These are phyloP conservation scores for Lepidochrysops patricia DNA, from an alignment of 2,888 invertebrate species.

Conservation along the genomic window DNA sequence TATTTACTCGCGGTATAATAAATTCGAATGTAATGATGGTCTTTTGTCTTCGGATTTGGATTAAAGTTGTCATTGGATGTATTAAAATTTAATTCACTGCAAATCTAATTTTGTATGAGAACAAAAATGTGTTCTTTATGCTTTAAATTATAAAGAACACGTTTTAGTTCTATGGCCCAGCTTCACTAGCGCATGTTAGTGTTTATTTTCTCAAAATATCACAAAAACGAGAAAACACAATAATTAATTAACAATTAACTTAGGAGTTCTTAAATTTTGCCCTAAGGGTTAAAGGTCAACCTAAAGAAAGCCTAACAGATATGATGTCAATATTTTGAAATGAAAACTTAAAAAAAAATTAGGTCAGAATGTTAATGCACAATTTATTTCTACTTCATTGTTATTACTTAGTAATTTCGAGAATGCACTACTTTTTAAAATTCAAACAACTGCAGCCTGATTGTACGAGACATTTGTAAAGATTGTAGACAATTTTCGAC, in stretches of 20 bases:
- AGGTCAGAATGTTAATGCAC: neutral
- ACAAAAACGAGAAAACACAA: too few relatives aligned
- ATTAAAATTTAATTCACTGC: neutral
- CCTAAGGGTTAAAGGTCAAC: too few relatives aligned
- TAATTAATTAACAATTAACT: neutral
- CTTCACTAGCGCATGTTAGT: too few relatives aligned
- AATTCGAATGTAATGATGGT: neutral
- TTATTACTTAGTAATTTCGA: neutral
- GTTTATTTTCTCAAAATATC: too few relatives aligned
- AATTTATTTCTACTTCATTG: neutral
- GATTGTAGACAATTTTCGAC: slow-evolving; percentile 32
- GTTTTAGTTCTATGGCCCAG: too few relatives aligned
- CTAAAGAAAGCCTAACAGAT: too few relatives aligned
- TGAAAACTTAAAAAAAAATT: too few relatives aligned
- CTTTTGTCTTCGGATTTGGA: neutral
- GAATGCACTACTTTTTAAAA: neutral
- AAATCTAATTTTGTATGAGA: neutral
- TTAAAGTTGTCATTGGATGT: neutral
- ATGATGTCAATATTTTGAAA: too few relatives aligned
- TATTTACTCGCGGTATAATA: slow-evolving; percentile 7
- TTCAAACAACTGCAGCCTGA: slow-evolving; percentile 54
- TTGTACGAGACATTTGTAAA: slow-evolving; percentile 36
- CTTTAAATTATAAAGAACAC: too few relatives aligned
- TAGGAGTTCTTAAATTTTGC: too few relatives aligned
- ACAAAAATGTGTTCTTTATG: too few relatives aligned